These are phyloP conservation scores for Sphaeridia pumilis DNA, from an alignment of 2,888 invertebrate genomes.

Conservation along the genomic window DNA sequence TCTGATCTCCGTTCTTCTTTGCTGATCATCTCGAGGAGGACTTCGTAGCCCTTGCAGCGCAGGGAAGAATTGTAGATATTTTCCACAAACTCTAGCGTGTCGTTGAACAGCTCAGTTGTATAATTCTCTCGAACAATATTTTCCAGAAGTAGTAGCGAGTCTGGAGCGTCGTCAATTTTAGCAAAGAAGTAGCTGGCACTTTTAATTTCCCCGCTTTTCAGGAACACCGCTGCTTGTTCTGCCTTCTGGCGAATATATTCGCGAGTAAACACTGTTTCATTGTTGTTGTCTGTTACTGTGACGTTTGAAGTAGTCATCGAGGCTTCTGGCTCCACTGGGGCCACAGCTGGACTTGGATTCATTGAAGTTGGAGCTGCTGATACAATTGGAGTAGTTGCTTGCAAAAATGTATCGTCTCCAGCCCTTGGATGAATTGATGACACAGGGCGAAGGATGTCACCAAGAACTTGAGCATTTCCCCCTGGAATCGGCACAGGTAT, in stretches of 20 bases:
- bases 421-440: no score
- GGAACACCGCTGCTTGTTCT: not conserved
- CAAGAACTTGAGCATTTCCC: no score
- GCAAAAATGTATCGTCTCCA: no score
- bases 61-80: not conserved
- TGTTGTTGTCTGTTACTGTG: no score
- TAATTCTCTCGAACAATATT: constrained; percentile 5
- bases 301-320: no score
- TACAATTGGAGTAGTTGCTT: no score
- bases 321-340: no score
- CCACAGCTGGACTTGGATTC: no score
- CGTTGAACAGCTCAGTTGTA: not conserved
- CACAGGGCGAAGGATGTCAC: no score
- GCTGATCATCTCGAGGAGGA: constrained; percentile 1
- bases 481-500: no score
- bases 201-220: not conserved
- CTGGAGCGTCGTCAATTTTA: constrained; percentile 8
- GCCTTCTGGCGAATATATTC: not conserved
- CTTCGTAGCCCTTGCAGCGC: constrained; percentile 1
- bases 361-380: no score
- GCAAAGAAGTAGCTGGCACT: constrained; percentile 8
- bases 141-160: not conserved
- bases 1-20: not conserved
- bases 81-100: constrained; percentile 2
- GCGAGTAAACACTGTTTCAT: not conserved